Percentiles rank a stretch among this genome's conserved stretches.
These are phyloP conservation scores for Eidolon dupreanum DNA, from an alignment of 2,797 vertebrate genomes.

Conservation along the genomic window DNA sequence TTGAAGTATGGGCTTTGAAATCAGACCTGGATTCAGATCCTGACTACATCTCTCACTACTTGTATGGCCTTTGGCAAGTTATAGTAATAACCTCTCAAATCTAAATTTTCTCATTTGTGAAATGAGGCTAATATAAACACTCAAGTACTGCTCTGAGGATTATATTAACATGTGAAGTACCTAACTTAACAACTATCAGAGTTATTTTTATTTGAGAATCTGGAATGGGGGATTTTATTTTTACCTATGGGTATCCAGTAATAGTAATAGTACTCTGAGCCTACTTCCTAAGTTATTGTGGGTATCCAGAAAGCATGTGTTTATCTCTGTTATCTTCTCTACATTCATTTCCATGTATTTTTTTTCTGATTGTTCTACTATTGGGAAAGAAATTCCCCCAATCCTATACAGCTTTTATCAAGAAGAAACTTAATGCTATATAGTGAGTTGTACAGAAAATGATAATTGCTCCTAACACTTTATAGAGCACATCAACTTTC, in stretches of 20 bases:
- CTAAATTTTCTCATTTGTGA: conserved; percentile 3
- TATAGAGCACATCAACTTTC: background rate
- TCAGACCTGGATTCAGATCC: background rate
- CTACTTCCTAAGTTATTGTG: background rate
- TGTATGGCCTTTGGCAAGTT: background rate
- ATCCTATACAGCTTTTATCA: background rate
- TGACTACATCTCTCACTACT: background rate
- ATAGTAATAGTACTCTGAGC: background rate
- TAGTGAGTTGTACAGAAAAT: background rate
- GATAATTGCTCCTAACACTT: background rate
- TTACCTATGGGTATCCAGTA: background rate
- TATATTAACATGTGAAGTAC: background rate
- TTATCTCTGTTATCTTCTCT: conserved; percentile 34
- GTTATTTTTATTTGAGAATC: conserved; percentile 4
- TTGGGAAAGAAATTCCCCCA: background rate
- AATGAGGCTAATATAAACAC: background rate
- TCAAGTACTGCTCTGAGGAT: background rate
- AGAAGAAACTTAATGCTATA: background rate
- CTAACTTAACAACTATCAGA: conserved; percentile 4
- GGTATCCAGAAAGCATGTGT: background rate
- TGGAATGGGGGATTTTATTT: background rate
- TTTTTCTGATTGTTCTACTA: background rate
- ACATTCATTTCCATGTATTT: background rate
- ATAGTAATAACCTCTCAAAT: background rate
- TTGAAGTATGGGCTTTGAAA: background rate